Conservation (phyloP, 1,140 invertebrate species). For the Coelopa frigida region DNA sequence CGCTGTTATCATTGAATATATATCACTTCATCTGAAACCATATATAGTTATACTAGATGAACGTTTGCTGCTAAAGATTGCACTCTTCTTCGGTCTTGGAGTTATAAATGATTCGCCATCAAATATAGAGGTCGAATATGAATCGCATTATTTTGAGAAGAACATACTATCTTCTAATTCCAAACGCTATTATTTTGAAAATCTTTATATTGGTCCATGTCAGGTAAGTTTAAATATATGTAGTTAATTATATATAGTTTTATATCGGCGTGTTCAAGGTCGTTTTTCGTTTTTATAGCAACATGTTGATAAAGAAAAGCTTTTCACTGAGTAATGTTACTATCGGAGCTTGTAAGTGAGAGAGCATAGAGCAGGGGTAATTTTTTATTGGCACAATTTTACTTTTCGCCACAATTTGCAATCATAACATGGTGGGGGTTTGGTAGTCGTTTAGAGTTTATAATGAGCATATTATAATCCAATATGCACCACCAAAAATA, state of each 20-base stretch:
- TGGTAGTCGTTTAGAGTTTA: too few species aligned
- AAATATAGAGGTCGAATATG: conserved; percentile 58
- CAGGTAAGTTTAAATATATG: conserved; percentile 33
- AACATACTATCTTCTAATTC: conserved; percentile 73
- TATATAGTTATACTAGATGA: conserved; percentile 83
- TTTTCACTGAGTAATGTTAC: too few species aligned
- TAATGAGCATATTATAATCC: too few species aligned
- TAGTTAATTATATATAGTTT: conserved; percentile 28
- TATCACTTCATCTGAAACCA: conserved; percentile 75
- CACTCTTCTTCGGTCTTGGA: conserved; percentile 58
- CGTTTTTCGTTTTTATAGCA: conserved; percentile 9
- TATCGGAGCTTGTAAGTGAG: too few species aligned
- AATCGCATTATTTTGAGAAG: conserved; percentile 66
- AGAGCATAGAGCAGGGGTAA: too few species aligned
- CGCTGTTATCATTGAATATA: conserved; percentile 70
- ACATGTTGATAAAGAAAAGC: too few species aligned
- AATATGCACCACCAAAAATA: too few species aligned
- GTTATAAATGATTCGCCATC: conserved; percentile 33
- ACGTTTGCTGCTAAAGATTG: conserved; percentile 72
- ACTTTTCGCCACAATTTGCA: too few species aligned
- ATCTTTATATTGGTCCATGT: conserved; percentile 70
- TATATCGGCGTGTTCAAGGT: conserved; percentile 7
- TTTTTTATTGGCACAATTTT: too few species aligned
- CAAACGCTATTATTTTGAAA: conserved; percentile 84
- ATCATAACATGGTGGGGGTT: too few species aligned